A percentile compares a stretch with the other conserved stretches of the same genome.
Conservation (phyloP, 2,797 vertebrate genomes). For the Gadopsis marmoratus region DNA sequence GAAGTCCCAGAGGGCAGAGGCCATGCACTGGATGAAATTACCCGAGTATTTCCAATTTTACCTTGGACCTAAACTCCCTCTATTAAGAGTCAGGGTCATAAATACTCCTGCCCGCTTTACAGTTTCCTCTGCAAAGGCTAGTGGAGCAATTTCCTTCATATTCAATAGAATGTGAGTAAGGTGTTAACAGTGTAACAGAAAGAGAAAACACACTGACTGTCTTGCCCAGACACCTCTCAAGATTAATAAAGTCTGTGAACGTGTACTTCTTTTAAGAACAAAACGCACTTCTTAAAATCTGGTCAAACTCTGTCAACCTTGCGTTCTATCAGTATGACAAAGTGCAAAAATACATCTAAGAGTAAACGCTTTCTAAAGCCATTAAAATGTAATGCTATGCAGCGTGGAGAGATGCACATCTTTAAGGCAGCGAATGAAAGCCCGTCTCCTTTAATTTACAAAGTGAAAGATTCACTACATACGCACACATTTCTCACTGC, state of each 20-base stretch:
- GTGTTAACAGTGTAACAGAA: constrained; percentile 44
- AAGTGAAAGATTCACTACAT: constrained; percentile 36
- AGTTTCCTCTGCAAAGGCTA: constrained; percentile 53
- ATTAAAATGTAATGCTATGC: constrained; percentile 49
- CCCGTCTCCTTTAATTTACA: constrained; percentile 63
- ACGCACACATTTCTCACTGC: constrained; percentile 21
- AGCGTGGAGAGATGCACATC: constrained; percentile 29
- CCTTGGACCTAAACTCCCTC: constrained; percentile 50
- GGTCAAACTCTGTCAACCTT: constrained; percentile 28
- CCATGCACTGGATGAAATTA: constrained; percentile 61
- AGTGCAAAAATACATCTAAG: constrained; percentile 26
- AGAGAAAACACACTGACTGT: constrained; percentile 38
- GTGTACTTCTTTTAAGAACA: constrained; percentile 25
- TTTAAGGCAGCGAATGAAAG: constrained; percentile 41
- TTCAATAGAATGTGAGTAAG: constrained; percentile 63
- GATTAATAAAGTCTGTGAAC: constrained; percentile 39
- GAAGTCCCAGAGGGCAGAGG: constrained; percentile 57
- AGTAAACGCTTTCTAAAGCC: constrained; percentile 47
- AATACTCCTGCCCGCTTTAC: constrained; percentile 22
- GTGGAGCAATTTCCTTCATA: constrained; percentile 66
- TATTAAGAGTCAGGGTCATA: constrained; percentile 55
- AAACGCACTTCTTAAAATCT: constrained; percentile 28
- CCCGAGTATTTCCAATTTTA: constrained; percentile 71
- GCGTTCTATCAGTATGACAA: constrained; percentile 23
- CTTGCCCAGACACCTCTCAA: constrained; percentile 19